Conservation (phyloP, 1,140 invertebrate genomes). For the Oedothorax gibbosus region DNA sequence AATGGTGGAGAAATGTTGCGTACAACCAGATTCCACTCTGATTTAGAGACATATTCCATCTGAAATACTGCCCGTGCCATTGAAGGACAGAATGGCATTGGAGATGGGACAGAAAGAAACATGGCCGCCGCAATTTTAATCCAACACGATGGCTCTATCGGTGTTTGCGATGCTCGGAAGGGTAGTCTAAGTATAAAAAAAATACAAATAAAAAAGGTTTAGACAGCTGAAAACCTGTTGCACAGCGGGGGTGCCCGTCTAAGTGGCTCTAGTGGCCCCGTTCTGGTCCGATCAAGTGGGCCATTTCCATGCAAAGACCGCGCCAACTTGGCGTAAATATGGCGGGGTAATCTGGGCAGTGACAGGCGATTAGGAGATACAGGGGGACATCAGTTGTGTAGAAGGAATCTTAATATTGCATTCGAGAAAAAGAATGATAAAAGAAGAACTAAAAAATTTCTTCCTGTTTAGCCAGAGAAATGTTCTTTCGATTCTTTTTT, state of each 20-base stretch:
- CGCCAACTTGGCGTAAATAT: constrained; percentile 47
- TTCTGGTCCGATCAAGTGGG: constrained; percentile 45
- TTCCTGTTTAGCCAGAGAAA: not conserved
- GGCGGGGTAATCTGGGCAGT: constrained; percentile 31
- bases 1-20: not conserved
- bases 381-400: not conserved
- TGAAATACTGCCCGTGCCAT: not conserved
- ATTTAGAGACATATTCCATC: constrained; percentile 4
- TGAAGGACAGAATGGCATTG: not conserved
- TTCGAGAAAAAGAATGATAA: not conserved
- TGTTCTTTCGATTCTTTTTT: constrained; percentile 3
- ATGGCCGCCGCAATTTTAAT: constrained; percentile 4
- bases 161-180: constrained; percentile 3
- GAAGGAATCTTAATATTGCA: constrained; percentile 6
- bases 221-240: constrained; percentile 47
- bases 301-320: constrained; percentile 56
- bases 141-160: not conserved
- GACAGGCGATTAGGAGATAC: constrained; percentile 41
- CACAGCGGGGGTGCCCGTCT: constrained; percentile 31
- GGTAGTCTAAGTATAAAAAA: not conserved
- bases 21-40: not conserved
- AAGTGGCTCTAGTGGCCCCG: constrained; percentile 52
- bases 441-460: not conserved
- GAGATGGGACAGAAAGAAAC: not conserved
- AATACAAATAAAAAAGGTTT: too few relatives aligned